Conservation (phyloP, 2,888 invertebrate genomes). For the Leistus spinibarbis region DNA sequence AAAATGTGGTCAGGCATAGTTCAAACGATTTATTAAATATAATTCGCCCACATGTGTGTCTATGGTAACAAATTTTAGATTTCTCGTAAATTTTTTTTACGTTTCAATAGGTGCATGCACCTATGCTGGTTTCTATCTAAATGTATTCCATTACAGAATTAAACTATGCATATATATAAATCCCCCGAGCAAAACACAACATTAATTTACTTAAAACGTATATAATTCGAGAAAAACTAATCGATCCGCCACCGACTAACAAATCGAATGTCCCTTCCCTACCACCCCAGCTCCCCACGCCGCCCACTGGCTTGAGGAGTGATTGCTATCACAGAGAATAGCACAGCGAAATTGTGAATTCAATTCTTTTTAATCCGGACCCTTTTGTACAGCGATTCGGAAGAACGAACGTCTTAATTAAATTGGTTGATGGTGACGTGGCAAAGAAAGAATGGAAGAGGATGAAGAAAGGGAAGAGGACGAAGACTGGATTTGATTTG, state of each 20-base stretch:
- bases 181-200: conserved; percentile 26
- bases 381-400: conserved; percentile 10
- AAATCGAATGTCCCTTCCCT: conserved; percentile 13
- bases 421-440: conserved; percentile 21
- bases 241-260: conserved; percentile 7
- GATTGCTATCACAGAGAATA: neutral
- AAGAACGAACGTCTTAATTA: conserved; percentile 24
- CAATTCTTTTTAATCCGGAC: conserved; percentile 27
- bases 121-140: too few species aligned
- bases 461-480: neutral
- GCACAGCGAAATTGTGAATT: conserved; percentile 24
- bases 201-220: conserved; percentile 38
- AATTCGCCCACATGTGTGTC: too few species aligned
- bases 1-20: too few species aligned
- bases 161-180: conserved; percentile 34
- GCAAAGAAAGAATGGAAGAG: neutral
- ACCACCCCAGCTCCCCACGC: neutral
- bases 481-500: neutral
- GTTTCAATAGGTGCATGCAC: too few species aligned
- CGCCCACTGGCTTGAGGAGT: neutral
- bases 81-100: too few species aligned
- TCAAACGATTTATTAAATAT: too few species aligned
- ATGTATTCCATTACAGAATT: conserved; percentile 19
- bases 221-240: conserved; percentile 34
- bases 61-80: too few species aligned